Evolutionary conservation across 2,113 vertebrate genomes (phyloP), one percentile per base, ranked within the genome.

Genomic region (Numida meleagris): DNA sequence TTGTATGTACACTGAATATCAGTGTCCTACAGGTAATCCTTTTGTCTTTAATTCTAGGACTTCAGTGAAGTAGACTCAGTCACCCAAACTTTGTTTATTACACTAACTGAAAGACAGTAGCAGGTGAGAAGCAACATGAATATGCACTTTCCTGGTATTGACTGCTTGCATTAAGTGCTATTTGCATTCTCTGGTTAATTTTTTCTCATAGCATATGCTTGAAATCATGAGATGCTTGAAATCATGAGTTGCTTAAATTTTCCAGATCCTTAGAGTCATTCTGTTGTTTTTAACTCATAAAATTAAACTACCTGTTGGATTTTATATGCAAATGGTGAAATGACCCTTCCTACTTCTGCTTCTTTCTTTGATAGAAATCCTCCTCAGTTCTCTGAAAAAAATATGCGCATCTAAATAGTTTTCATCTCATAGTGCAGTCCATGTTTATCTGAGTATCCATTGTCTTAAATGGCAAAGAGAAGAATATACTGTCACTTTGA

Each of bases 221-320:
- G 89, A 95, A 92, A 70, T 40, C n/a, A 46, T n/a, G n/a, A n/a
- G n/a, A 48, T 53, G 62, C 51, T 95, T 97, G 89, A 95, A 92
- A 70, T 40, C n/a, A n/a, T 62, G 33, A 66, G 16, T 36, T 45
- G 17, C 82, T 95, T 73, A 82, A 72, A 63, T 92, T 95, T 82
- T 96, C 46, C 46, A 91, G 50, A 29, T 74, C 63, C 74, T 68
- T 50, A 46, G 76, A 91, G 36, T 94, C 40, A 65, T 91, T 93
- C 71, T 91, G 38, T 88, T 42, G 80, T 79, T 91, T 95, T 88
- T 68, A 94, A 96, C 50, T 93, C 82, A 92, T 96, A 91, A 77
- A 90, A 91, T 89, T 45, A 85, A 50, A n/a, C 57, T 51, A 61
- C 61, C 34, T 88, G 63, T 57, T 96, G 65, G 79, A 94, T 93